Evolutionary conservation across 2,888 invertebrate genomes (phyloP), one percentile per base, ranked within the genome.

Genomic region (Parnassius mnemosyne): DNA sequence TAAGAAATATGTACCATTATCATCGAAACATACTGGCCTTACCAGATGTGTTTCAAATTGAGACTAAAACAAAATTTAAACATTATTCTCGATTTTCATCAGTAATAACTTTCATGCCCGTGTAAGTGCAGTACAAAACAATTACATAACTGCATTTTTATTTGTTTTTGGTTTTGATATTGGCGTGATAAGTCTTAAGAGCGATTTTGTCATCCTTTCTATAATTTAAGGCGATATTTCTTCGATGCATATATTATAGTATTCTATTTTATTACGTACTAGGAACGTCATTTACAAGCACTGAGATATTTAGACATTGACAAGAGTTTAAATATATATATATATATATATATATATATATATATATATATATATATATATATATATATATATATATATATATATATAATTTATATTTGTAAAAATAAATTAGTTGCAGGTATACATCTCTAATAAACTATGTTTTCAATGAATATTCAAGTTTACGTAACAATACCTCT

Each of bases 1-100:
- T 76, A 77, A 81, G 81, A 85, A 84, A 84, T 84, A 85, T 82
- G 85, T 85, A 85, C 84, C 87, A 79, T 78, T 70, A 63, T 59
- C 56, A 66, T 57, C 59, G 59, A 65, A 58, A 65, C 60, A 50
- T 20, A 53, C 63, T 46, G 9, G 3, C n/a, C 1, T 9, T 13
- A 20, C 50, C 20, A 20, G 20, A 12, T 25, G 42, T 43, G 42
- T 42, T 54, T 11, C 9, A 44, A 44, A 43, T 42, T 43, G 20
- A 7, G 13, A 13, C 49, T 13, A 49, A 49, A n/a, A 13, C 13
- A 34, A 34, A 34, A 34, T 34, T 34, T 34, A 34, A 43, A 43
- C 10, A 1, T 43, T 10, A 1, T 43, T 10, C 43, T 10, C 3
- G 11, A 11, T 43, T 43, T 43, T 11, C 43, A 43, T 43, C 43